These are phyloP conservation scores for Clarias platycephalus DNA, from an alignment of 2,797 vertebrate genomes.

Conservation along the genomic window DNA sequence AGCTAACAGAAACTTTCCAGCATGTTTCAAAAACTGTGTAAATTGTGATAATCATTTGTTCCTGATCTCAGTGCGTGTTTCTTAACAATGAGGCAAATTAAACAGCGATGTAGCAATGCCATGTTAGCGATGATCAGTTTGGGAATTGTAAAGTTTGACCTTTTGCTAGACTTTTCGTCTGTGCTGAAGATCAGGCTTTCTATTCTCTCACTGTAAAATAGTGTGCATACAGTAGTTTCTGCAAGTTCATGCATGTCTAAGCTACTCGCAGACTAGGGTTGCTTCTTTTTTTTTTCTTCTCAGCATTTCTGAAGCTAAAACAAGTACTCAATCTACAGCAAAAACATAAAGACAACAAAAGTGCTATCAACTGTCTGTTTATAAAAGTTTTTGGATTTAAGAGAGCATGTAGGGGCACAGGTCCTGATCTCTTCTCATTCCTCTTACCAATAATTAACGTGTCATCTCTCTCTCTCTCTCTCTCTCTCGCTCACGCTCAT, in stretches of 20 bases:
- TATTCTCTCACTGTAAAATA: not conserved
- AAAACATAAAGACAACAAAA: constrained; percentile 6
- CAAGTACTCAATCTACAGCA: not conserved
- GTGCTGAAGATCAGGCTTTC: not conserved
- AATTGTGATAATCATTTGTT: too few species aligned
- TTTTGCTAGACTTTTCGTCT: not conserved
- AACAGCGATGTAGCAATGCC: not conserved
- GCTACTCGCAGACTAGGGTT: not conserved
- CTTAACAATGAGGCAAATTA: not conserved
- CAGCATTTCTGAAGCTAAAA: not conserved
- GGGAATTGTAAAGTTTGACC: not conserved
- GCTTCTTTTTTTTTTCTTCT: not conserved
- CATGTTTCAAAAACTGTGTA: too few species aligned
- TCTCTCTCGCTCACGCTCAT: not conserved
- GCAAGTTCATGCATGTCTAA: not conserved
- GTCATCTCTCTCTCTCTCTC: constrained; percentile 37
- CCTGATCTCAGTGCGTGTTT: too few species aligned
- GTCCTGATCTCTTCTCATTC: constrained; percentile 44
- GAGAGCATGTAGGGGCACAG: constrained; percentile 36
- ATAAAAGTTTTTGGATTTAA: constrained; percentile 3
- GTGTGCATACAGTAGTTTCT: not conserved
- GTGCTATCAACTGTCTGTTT: not conserved
- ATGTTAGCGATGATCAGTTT: not conserved
- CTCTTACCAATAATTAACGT: constrained; percentile 56
- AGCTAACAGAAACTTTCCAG: too few species aligned